Percentiles rank a stretch among this genome's conserved stretches.
phyloP scores from a whole-genome alignment of 2,888 invertebrate species.

The Subacronicta megacephala region DNA sequence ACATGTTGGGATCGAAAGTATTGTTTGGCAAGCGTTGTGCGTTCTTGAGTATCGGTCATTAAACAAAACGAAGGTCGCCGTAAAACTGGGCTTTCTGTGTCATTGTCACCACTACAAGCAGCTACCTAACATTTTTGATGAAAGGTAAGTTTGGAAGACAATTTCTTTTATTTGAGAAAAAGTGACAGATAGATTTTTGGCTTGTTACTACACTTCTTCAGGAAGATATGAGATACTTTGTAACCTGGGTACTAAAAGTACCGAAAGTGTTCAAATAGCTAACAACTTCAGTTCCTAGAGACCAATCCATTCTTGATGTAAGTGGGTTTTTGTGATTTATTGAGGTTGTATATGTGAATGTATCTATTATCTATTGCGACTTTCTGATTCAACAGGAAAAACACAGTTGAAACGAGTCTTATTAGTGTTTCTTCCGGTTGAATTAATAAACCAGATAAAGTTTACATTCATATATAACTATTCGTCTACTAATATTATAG shows the following conservation, averaged over 20 bases:
- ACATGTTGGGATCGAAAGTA: conserved; percentile 47
- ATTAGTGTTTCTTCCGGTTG: conserved; percentile 6
- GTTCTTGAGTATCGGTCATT: conserved; percentile 68
- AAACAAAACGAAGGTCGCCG: conserved; percentile 68
- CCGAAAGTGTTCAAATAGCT: no score
- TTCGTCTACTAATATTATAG: no score
- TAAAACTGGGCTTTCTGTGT: conserved; percentile 58
- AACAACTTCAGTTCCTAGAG: no score
- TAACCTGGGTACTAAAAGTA: no score
- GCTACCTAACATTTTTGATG: conserved; percentile 5
- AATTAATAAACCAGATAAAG: neutral
- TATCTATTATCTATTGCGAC: neutral
- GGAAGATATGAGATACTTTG: no score
- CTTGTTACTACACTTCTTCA: no score
- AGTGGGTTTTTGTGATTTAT: no score
- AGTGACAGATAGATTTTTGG: no score
- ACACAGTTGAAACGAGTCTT: conserved; percentile 1
- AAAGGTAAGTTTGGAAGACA: neutral
- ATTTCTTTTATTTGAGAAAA: neutral
- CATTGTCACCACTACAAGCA: conserved; percentile 58
- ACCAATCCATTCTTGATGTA: no score
- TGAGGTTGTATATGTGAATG: no score
- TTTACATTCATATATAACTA: neutral
- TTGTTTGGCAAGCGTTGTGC: conserved; percentile 61
- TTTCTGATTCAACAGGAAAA: conserved; percentile 3